Percentiles rank a stretch among this genome's conserved stretches.
phyloP scores from a whole-genome alignment of 2,113 vertebrate species.

The Ciconia boyciana region DNA sequence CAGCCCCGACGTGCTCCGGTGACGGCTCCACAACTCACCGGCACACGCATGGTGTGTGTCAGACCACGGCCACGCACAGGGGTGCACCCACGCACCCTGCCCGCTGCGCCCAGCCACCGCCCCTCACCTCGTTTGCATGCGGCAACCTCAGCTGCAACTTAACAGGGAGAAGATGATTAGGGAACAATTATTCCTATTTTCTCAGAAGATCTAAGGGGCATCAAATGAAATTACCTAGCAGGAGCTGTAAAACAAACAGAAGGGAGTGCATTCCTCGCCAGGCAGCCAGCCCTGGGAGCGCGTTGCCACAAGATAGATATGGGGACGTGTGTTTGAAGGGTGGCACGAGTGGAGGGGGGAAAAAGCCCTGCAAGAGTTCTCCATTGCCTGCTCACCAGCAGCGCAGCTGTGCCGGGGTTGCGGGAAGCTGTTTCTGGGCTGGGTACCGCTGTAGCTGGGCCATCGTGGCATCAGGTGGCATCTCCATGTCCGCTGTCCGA shows the following conservation, averaged over 20 bases:
- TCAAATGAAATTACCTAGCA: neutral
- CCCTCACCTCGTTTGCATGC: neutral
- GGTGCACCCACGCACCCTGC: neutral
- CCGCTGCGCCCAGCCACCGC: neutral
- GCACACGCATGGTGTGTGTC: neutral
- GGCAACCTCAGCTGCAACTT: neutral
- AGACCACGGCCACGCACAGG: neutral
- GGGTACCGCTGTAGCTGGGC: neutral
- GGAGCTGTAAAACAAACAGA: constrained; percentile 21
- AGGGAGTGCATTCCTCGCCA: neutral
- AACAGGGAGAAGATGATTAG: neutral
- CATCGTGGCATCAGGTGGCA: neutral
- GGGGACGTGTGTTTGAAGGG: neutral
- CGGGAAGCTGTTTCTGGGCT: neutral
- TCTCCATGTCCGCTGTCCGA: neutral
- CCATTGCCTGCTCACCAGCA: neutral
- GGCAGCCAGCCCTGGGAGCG: neutral
- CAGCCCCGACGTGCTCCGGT: accelerated
- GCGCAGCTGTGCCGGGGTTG: neutral
- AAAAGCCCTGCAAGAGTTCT: neutral
- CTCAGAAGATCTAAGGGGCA: constrained; percentile 35
- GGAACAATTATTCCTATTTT: constrained; percentile 27
- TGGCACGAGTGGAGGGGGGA: neutral
- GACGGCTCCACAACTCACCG: accelerated
- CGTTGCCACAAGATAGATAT: neutral